Evolutionary conservation across 2,888 invertebrate species (phyloP).

Genomic region (Liodrosophila aerea): DNA sequence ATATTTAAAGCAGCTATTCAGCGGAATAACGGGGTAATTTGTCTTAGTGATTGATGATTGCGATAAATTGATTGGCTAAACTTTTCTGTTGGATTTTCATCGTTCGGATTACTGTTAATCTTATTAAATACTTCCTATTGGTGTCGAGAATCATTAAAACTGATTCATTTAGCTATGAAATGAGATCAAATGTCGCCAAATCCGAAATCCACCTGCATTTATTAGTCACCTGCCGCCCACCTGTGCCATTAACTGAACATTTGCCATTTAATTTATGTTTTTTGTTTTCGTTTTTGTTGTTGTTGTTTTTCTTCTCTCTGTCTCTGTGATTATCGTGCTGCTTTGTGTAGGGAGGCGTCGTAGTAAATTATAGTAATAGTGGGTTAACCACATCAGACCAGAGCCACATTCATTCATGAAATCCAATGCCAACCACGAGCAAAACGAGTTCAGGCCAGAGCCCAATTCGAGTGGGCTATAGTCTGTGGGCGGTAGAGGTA

Average conservation of each 20-base stretch:
- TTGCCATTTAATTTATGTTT: slow-evolving; percentile 34
- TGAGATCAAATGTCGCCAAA: slow-evolving; percentile 18
- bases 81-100: too few relatives aligned
- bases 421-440: slow-evolving; percentile 28
- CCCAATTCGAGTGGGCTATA: slow-evolving; percentile 27
- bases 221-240: neutral
- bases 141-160: too few relatives aligned
- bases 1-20: too few relatives aligned
- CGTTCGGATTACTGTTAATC: too few relatives aligned
- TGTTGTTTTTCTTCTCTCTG: slow-evolving; percentile 13
- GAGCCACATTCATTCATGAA: slow-evolving; percentile 56
- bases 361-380: slow-evolving; percentile 50
- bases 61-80: too few relatives aligned
- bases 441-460: slow-evolving; percentile 51
- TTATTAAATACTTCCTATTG: too few relatives aligned
- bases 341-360: slow-evolving; percentile 6
- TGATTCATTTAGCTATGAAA: too few relatives aligned
- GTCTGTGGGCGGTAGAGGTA: slow-evolving; percentile 9
- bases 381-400: slow-evolving; percentile 32
- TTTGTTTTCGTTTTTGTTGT: slow-evolving; percentile 5
- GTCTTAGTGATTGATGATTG: too few relatives aligned
- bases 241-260: slow-evolving; percentile 14
- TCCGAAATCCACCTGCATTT: slow-evolving; percentile 26
- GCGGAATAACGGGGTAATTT: too few relatives aligned
- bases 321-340: neutral